Evolutionary conservation across 2,888 invertebrate species (phyloP).

Genomic region (Anthophora plumipes): DNA sequence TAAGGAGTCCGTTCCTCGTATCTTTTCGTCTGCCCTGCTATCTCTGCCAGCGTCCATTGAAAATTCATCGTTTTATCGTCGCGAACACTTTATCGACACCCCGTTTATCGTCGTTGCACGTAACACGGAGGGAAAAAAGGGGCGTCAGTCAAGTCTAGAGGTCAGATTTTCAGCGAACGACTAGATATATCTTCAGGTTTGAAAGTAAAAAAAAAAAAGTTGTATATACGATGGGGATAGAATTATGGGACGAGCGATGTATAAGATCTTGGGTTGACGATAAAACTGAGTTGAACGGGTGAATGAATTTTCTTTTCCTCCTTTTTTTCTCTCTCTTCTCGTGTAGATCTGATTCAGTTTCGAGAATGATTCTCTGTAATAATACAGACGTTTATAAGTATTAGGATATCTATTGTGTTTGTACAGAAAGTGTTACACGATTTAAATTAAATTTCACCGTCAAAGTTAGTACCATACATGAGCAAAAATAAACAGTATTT

Average conservation of each 20-base stretch:
- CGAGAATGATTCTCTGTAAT: neutral
- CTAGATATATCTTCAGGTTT: slow-evolving; percentile 29
- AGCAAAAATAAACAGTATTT: too few relatives aligned
- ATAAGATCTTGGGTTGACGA: neutral
- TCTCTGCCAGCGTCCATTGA: slow-evolving; percentile 60
- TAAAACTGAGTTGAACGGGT: neutral
- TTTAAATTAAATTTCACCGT: too few relatives aligned
- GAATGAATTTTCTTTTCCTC: neutral
- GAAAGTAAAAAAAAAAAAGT: neutral
- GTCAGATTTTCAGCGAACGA: slow-evolving; percentile 24
- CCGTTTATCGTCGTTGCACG: slow-evolving; percentile 49
- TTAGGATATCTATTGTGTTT: too few relatives aligned
- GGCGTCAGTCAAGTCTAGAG: slow-evolving; percentile 1
- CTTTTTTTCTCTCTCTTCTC: neutral
- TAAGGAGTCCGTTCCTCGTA: slow-evolving; percentile 47
- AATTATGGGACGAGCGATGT: neutral
- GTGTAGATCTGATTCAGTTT: neutral
- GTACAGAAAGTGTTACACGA: too few relatives aligned
- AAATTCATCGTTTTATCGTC: slow-evolving; percentile 70
- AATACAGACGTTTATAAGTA: too few relatives aligned
- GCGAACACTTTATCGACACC: slow-evolving; percentile 64
- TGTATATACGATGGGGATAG: neutral
- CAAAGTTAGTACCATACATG: too few relatives aligned
- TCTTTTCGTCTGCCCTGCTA: slow-evolving; percentile 48
- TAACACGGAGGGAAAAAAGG: slow-evolving; percentile 13